Base-by-base conservation (phyloP, 2,797 vertebrate genomes). In the Bothrops alternatus region DNA sequence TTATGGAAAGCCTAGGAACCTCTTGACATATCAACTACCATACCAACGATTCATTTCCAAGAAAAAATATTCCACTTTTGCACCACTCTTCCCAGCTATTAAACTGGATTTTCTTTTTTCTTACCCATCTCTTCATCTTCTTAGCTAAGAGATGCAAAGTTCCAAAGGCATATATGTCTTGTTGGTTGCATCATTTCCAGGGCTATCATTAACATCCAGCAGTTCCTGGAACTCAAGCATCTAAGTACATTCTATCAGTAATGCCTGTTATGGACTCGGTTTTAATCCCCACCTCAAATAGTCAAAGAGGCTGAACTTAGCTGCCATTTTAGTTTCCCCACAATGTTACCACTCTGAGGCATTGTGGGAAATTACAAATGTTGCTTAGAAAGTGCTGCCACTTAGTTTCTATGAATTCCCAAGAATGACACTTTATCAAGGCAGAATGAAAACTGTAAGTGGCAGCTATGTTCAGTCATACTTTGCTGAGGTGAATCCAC, bases 1-100 rank as follows among this genome's bases (percentile, higher is more conserved):
- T 96, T 91, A 91, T 92, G 93, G 94, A 94, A 91, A 95, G 6
- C 25, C 42, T 82, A 47, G 0, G 3, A 26, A 60, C 56, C 25
- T 14, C 60, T 26, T 26, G 85, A 3, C 2, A 69, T 57, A 42
- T 16, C 78, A 87, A 18, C 20, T 85, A 3, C 10, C 61, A 63
- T 28, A n/a, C 3, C 61, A 82, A 63, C 25, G 32, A 23, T 90
- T 18, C 32, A 55, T 28, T 28, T 91, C 12, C 69, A 88, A 61
- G n/a, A 8, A 37, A 47, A n/a, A 55, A 12, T 37, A 8, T 55
- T 82, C 28, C 11, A 61, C 16, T 26, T 90, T 91, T 16, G 23
- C 20, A 47, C 8, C 37, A 47, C 78, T 47, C 42, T 82, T 88
- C 25, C 78, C 57, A 90, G 23, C 23, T 82, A 2, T 88, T 87